Percentiles rank a stretch among this genome's conserved stretches.
Conservation (phyloP, 2,888 invertebrate genomes). For the Acleris holmiana region DNA sequence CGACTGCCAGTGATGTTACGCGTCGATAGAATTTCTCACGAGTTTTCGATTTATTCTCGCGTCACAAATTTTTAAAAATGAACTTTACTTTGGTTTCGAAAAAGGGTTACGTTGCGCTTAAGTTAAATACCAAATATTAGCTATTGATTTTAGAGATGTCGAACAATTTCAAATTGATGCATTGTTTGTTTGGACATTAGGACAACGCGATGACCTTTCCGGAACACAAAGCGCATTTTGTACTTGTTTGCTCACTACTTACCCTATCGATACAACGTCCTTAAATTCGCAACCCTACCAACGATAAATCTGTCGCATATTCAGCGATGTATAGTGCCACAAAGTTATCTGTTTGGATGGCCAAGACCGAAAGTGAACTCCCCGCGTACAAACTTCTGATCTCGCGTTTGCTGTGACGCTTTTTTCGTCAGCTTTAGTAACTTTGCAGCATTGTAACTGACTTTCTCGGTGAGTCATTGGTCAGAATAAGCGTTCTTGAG, state of each 20-base stretch:
- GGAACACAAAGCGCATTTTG: not conserved
- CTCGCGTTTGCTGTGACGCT: slow-evolving; percentile 1
- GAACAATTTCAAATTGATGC: not conserved
- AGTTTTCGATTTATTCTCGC: slow-evolving; percentile 28
- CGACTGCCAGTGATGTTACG: slow-evolving; percentile 61
- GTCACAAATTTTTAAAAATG: too few species aligned
- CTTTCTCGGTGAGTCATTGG: slow-evolving; percentile 82
- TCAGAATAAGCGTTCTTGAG: slow-evolving; percentile 75
- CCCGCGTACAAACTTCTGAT: slow-evolving; percentile 21
- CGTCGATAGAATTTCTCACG: slow-evolving; percentile 45
- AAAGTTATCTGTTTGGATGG: slow-evolving; percentile 33
- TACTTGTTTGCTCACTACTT: not conserved
- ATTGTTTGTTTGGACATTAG: too few species aligned
- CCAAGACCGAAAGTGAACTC: slow-evolving; percentile 28
- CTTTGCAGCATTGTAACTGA: slow-evolving; percentile 64
- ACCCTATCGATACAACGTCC: slow-evolving; percentile 41
- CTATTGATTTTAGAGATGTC: not conserved
- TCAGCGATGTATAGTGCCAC: slow-evolving; percentile 62
- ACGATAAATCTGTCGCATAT: slow-evolving; percentile 84
- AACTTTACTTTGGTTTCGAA: too few species aligned
- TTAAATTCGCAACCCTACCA: slow-evolving; percentile 58
- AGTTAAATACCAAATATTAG: too few species aligned
- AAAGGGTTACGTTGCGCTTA: too few species aligned
- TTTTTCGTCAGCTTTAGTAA: slow-evolving; percentile 24
- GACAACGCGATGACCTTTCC: not conserved